phyloP scores from a whole-genome alignment of 2,888 invertebrate species.

The Cryptocephalus primarius region DNA sequence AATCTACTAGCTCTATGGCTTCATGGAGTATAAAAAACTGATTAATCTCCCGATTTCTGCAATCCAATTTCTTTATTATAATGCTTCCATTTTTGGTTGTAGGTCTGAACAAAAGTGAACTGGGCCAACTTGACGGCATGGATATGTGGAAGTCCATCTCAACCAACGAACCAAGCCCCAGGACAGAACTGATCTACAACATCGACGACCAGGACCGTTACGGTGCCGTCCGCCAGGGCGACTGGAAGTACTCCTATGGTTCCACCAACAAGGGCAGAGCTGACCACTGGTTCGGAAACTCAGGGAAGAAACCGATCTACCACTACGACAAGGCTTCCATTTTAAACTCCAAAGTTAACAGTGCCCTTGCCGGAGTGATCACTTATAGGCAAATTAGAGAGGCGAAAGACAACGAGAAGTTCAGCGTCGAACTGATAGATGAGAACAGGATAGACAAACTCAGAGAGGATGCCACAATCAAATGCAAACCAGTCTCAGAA shows the following conservation, averaged over 20 bases:
- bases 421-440: constrained; percentile 19
- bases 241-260: constrained; percentile 53
- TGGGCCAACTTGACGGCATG: constrained; percentile 48
- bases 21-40: too few relatives aligned
- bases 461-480: constrained; percentile 26
- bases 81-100: constrained; percentile 1
- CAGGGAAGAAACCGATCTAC: constrained; percentile 30
- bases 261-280: constrained; percentile 32
- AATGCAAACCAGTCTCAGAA: constrained; percentile 21
- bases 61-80: too few relatives aligned
- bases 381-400: constrained; percentile 39
- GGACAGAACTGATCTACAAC: constrained; percentile 48
- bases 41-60: too few relatives aligned
- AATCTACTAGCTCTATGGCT: too few relatives aligned
- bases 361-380: constrained; percentile 37
- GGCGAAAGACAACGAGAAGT: constrained; percentile 22
- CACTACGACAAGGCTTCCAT: constrained; percentile 36
- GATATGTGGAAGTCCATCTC: constrained; percentile 43
- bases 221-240: constrained; percentile 47
- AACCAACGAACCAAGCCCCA: constrained; percentile 36
- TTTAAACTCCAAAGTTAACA: constrained; percentile 37
- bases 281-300: constrained; percentile 39
- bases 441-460: constrained; percentile 17
- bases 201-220: constrained; percentile 46
- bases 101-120: constrained; percentile 34